Evolutionary conservation across 2,888 invertebrate species (phyloP), one percentile per base, ranked within the genome.

Genomic region (Sialis lutaria): DNA sequence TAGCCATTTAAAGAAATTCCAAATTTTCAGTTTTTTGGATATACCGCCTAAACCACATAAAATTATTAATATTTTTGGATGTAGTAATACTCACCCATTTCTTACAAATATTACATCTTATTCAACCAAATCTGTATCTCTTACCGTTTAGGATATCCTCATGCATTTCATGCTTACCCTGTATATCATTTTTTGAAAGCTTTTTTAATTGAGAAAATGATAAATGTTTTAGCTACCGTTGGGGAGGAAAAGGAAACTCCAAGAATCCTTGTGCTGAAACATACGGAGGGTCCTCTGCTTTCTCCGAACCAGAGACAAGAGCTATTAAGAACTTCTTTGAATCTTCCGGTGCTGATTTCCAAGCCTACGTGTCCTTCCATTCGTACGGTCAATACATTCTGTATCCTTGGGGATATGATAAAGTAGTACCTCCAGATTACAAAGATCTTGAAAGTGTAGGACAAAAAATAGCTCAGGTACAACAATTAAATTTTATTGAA

Each of bases 391-490:
- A 93, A 57, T 85, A 84, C 59, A 75, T 89, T 46, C 67, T 90
- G 6, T 84, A 85, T 59, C 88, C 90, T 6, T 90, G 88, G 88
- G 89, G 89, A 13, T 88, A 87, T 60, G 82, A 82, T 55, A 73
- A 74, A 48, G 72, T 72, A 5, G 71, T 82, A 5, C 79, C 86
- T 1, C 75, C 79, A 50, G 83, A 84, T 61, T 70, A 81, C 56
- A 62, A 69, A 47, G 82, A 86, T 49, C 68, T 88, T 49, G 75
- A 84, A 53, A 61, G 59, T 9, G 74, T 84, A n/a, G 87, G 79
- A 10, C 73, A 75, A 33, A 70, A 73, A 57, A 79, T 82, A 44
- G 83, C 84, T 47, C 65, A 71, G 61, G 81, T 80, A 64, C 60
- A 57, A 22, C 2, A 22, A 22, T 22, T 22, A 22, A 22, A 22